A percentile compares a stretch with the other conserved stretches of the same genome.
phyloP scores from a whole-genome alignment of 2,797 vertebrate species.

The Lutjanus argentimaculatus region DNA sequence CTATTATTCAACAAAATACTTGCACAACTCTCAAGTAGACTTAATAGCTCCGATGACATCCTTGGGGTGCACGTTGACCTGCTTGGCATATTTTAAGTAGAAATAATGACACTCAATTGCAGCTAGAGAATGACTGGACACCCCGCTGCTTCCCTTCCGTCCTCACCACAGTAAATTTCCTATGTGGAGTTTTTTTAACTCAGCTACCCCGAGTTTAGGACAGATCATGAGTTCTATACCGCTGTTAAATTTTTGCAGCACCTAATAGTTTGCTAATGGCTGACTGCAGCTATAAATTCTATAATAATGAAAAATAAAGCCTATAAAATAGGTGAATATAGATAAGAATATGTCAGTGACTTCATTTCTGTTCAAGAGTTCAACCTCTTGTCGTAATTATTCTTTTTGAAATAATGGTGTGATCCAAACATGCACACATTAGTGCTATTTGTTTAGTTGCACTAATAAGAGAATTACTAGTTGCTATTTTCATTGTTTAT shows the following conservation, averaged over 20 bases:
- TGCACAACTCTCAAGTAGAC: slow-evolving; percentile 8
- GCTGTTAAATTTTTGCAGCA: slow-evolving; percentile 21
- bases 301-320: not conserved
- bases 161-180: slow-evolving; percentile 26
- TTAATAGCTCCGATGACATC: slow-evolving; percentile 32
- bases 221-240: slow-evolving; percentile 35
- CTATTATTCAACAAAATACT: slow-evolving; percentile 23
- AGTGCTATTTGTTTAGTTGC: not conserved
- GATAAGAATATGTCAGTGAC: not conserved
- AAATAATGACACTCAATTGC: slow-evolving; percentile 39
- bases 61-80: slow-evolving; percentile 38
- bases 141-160: slow-evolving; percentile 26
- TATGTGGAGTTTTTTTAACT: slow-evolving; percentile 29
- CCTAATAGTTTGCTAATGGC: not conserved
- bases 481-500: no score
- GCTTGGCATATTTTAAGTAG: slow-evolving; percentile 39
- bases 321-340: not conserved
- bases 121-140: slow-evolving; percentile 17
- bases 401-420: not conserved
- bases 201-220: slow-evolving; percentile 11
- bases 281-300: not conserved
- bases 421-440: not conserved
- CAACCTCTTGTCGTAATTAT: not conserved
- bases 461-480: no score
- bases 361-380: not conserved